phyloP scores from a whole-genome alignment of 2,888 invertebrate genomes.

The Norana najaformis region DNA sequence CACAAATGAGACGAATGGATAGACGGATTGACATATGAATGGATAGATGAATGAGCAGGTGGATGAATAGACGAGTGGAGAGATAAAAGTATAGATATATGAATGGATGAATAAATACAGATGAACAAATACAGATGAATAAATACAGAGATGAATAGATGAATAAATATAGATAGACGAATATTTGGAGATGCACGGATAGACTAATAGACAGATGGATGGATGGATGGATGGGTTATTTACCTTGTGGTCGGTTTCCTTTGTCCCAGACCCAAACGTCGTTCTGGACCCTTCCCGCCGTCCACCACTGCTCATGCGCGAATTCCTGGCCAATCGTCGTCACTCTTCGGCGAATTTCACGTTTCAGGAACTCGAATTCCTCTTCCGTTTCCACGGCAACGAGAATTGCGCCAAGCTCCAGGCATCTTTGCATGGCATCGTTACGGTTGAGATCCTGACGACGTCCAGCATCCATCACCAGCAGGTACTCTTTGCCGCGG shows the following conservation, averaged over 20 bases:
- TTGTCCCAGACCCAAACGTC: slow-evolving; percentile 27
- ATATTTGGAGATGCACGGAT: too few species aligned
- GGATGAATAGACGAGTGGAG: too few species aligned
- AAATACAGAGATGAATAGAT: too few species aligned
- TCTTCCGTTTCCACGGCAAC: slow-evolving; percentile 34
- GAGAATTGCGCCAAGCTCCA: slow-evolving; percentile 25
- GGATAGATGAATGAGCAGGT: too few species aligned
- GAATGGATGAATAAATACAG: too few species aligned
- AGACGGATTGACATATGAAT: neutral
- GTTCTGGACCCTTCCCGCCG: slow-evolving; percentile 32
- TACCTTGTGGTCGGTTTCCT: neutral
- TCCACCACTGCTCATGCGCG: slow-evolving; percentile 41
- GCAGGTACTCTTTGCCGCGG: slow-evolving; percentile 29
- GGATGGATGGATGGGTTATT: neutral
- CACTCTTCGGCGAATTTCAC: slow-evolving; percentile 34
- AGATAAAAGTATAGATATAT: too few species aligned
- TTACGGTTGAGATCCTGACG: slow-evolving; percentile 29
- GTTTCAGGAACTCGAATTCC: slow-evolving; percentile 35
- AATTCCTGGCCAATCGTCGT: slow-evolving; percentile 35
- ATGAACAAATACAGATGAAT: too few species aligned
- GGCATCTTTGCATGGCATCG: slow-evolving; percentile 34
- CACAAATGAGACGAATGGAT: too few species aligned
- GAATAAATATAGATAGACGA: too few species aligned
- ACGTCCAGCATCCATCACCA: slow-evolving; percentile 35
- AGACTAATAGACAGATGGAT: neutral